Percentiles rank a stretch among this genome's conserved stretches.
Conservation (phyloP, 2,797 vertebrate genomes). For the Simalia tracyae region DNA sequence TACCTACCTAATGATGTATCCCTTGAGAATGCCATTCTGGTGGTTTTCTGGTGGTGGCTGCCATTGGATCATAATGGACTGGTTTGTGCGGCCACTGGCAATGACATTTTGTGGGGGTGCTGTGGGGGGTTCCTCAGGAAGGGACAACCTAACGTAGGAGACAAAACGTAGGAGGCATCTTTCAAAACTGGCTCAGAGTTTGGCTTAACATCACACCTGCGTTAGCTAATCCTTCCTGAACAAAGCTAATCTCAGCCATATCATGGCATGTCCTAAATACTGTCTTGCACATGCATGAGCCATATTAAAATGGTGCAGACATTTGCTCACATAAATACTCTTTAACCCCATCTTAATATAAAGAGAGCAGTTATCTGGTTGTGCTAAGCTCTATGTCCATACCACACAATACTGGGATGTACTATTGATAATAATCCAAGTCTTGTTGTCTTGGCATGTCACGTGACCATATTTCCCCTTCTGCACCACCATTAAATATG, state of each 20-base stretch:
- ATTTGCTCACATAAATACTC: not conserved
- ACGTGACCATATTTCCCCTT: not conserved
- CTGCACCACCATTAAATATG: not conserved
- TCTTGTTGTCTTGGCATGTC: not conserved
- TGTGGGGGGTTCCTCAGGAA: conserved; percentile 93
- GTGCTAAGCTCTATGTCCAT: not conserved
- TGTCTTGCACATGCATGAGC: not conserved
- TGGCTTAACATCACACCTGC: not conserved
- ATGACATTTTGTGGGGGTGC: conserved; percentile 94
- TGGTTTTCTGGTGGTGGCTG: conserved; percentile 93
- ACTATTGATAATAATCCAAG: not conserved
- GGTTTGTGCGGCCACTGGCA: conserved; percentile 93
- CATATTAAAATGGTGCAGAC: not conserved
- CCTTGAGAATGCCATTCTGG: conserved; percentile 91
- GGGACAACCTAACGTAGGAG: conserved; percentile 78
- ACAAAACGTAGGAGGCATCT: not conserved
- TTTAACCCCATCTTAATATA: not conserved
- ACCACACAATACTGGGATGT: not conserved
- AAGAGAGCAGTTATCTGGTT: not conserved
- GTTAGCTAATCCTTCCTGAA: not conserved
- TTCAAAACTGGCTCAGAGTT: not conserved
- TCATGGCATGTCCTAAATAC: not conserved
- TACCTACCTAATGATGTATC: conserved; percentile 88
- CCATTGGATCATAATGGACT: conserved; percentile 99
- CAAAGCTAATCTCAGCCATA: not conserved